Evolutionary conservation across 2,888 invertebrate species (phyloP).

Genomic region (Tuta absoluta): DNA sequence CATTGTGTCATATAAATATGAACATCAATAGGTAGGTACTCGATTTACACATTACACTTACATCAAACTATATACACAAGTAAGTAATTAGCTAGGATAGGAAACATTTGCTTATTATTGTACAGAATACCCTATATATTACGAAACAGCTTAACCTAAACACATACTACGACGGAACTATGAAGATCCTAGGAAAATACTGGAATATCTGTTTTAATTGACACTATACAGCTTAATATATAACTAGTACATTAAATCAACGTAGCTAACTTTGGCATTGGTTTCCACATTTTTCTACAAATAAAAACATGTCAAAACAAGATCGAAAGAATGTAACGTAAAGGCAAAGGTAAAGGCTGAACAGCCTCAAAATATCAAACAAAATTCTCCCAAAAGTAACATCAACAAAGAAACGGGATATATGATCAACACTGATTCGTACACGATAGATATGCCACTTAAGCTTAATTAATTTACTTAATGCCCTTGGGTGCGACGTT

Average conservation of each 20-base stretch:
- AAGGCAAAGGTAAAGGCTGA: slow-evolving; percentile 47
- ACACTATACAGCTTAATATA: slow-evolving; percentile 75
- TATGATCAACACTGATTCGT: slow-evolving; percentile 59
- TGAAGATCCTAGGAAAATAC: slow-evolving; percentile 76
- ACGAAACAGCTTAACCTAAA: slow-evolving; percentile 72
- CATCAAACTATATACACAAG: slow-evolving; percentile 68
- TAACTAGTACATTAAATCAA: slow-evolving; percentile 76
- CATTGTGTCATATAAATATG: slow-evolving; percentile 65
- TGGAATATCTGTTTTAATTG: slow-evolving; percentile 76
- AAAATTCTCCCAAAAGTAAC: slow-evolving; percentile 60
- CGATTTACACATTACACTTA: slow-evolving; percentile 73
- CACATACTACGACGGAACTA: slow-evolving; percentile 71
- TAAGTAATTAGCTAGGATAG: slow-evolving; percentile 74
- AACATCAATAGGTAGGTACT: slow-evolving; percentile 79
- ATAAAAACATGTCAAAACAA: slow-evolving; percentile 77
- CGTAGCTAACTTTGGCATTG: slow-evolving; percentile 82
- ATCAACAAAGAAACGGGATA: slow-evolving; percentile 72
- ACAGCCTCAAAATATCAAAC: slow-evolving; percentile 62
- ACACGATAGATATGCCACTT: slow-evolving; percentile 73
- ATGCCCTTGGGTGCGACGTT: slow-evolving; percentile 70
- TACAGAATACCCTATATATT: slow-evolving; percentile 73
- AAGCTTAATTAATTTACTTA: slow-evolving; percentile 58
- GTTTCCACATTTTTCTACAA: slow-evolving; percentile 74
- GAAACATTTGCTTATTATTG: slow-evolving; percentile 77
- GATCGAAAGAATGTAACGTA: slow-evolving; percentile 68